Conservation (phyloP, 2,113 vertebrate species). For the Halichoeres trimaculatus region DNA sequence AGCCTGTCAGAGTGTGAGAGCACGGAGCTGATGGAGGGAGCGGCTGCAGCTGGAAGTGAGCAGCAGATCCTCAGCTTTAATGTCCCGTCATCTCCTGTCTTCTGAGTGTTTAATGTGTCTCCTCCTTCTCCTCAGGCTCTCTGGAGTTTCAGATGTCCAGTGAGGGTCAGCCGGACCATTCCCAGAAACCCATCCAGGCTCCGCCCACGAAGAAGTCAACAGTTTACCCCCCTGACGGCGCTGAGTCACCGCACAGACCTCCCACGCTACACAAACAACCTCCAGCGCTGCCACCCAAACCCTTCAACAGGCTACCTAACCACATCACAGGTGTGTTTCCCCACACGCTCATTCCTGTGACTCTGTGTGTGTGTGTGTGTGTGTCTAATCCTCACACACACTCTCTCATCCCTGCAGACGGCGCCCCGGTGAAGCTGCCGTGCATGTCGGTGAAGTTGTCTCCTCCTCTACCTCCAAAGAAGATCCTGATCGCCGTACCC, state of each 20-base stretch:
- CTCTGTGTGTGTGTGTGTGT: fast-evolving
- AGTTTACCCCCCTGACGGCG: slow-evolving; percentile 85
- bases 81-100: not conserved
- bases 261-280: slow-evolving; percentile 93
- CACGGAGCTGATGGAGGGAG: slow-evolving; percentile 90
- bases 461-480: slow-evolving; percentile 98
- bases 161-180: slow-evolving; percentile 88
- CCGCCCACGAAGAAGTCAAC: slow-evolving; percentile 89
- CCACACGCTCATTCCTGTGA: fast-evolving
- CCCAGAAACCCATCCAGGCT: slow-evolving; percentile 87
- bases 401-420: slow-evolving; percentile 81
- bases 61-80: not conserved
- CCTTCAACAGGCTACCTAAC: slow-evolving; percentile 93
- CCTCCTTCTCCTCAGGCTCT: slow-evolving; percentile 80
- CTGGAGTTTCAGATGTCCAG: slow-evolving; percentile 87
- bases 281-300: slow-evolving; percentile 96
- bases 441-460: slow-evolving; percentile 94
- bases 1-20: slow-evolving; percentile 86
- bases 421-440: slow-evolving; percentile 90
- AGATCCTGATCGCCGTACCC: slow-evolving; percentile 96
- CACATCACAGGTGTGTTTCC: slow-evolving; percentile 86
- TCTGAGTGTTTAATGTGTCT: no score
- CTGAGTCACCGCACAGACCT: slow-evolving; percentile 90
- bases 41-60: slow-evolving; percentile 84
- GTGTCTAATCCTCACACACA: not conserved